These are phyloP conservation scores for Meriones unguiculatus DNA, from an alignment of 2,113 vertebrate genomes.

Conservation along the genomic window DNA sequence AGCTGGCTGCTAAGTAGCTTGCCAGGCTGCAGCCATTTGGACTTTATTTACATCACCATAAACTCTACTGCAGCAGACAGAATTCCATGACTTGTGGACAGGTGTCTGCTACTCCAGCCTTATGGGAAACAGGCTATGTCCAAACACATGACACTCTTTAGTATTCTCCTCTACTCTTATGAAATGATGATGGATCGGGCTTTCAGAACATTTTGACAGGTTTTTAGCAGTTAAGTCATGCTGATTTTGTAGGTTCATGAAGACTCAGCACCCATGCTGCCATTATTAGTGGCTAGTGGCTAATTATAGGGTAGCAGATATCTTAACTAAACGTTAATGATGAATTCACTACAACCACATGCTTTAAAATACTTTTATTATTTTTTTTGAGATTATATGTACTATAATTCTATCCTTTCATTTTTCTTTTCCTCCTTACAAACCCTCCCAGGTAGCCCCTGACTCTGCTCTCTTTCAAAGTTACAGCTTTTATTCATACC, in stretches of 20 bases:
- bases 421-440: neutral
- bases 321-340: slow-evolving; percentile 79
- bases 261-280: slow-evolving; percentile 59
- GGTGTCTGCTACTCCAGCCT: neutral
- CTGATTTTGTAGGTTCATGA: neutral
- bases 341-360: slow-evolving; percentile 79
- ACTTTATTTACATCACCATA: no score
- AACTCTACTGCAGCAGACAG: neutral
- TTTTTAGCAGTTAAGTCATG: neutral
- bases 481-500: no score
- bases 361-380: no score
- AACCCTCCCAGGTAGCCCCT: neutral
- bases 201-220: neutral
- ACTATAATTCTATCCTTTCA: neutral
- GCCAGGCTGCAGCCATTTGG: neutral
- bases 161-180: neutral
- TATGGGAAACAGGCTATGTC: neutral
- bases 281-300: slow-evolving; percentile 76
- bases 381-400: neutral
- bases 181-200: neutral
- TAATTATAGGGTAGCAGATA: slow-evolving; percentile 68
- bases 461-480: neutral
- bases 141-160: neutral
- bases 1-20: neutral
- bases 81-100: neutral